These are phyloP conservation scores for Acrobasis consociella DNA, from an alignment of 2,888 invertebrate species.

Conservation along the genomic window DNA sequence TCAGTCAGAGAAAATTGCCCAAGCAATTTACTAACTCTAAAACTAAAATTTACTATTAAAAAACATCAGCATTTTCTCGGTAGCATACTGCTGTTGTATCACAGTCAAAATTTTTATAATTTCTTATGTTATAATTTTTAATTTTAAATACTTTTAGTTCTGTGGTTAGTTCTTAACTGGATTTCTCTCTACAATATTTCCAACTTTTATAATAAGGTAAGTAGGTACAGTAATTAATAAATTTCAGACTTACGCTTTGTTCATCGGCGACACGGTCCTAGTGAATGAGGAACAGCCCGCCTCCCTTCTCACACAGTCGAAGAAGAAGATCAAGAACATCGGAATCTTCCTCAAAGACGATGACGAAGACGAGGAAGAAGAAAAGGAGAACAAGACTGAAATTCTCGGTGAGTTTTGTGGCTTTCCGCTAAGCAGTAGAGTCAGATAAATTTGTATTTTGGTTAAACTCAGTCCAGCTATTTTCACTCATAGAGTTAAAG, in stretches of 20 bases:
- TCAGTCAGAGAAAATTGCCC: too few species aligned
- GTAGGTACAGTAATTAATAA: neutral
- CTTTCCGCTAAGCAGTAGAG: conserved; percentile 4
- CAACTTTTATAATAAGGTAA: neutral
- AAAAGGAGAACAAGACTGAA: conserved; percentile 89
- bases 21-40: too few species aligned
- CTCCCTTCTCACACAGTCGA: conserved; percentile 93
- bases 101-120: too few species aligned
- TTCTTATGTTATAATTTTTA: too few species aligned
- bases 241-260: conserved; percentile 90
- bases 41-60: too few species aligned
- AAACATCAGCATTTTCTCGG: too few species aligned
- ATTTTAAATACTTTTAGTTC: too few species aligned
- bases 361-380: conserved; percentile 92
- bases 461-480: neutral
- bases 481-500: neutral
- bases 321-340: conserved; percentile 97
- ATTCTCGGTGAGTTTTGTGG: conserved; percentile 83
- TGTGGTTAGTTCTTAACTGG: too few species aligned
- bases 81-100: too few species aligned
- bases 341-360: conserved; percentile 97
- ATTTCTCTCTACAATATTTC: too few species aligned
- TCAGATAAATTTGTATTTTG: neutral
- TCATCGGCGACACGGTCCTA: conserved; percentile 98
- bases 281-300: conserved; percentile 95